Percentiles rank a stretch among this genome's conserved stretches.
These are phyloP conservation scores for Lordiphosa andalusiaca DNA, from an alignment of 2,888 invertebrate genomes.

Conservation along the genomic window DNA sequence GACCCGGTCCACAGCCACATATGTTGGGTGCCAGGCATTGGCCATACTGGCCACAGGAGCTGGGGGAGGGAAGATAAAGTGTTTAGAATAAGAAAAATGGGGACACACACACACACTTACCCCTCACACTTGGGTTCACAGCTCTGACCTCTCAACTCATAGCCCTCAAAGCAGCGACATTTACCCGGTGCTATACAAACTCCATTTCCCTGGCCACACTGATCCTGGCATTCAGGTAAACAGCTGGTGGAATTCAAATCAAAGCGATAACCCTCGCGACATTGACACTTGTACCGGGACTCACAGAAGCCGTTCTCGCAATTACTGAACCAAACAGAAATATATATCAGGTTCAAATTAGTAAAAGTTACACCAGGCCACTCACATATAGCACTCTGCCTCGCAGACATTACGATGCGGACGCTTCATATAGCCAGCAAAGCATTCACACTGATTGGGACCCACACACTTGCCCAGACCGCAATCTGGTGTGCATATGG, in stretches of 20 bases:
- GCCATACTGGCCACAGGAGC: constrained; percentile 75
- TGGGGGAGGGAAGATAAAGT: constrained; percentile 17
- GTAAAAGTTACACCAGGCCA: background rate
- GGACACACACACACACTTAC: constrained; percentile 43
- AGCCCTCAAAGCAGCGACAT: constrained; percentile 84
- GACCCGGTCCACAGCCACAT: constrained; percentile 76
- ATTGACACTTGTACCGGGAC: constrained; percentile 78
- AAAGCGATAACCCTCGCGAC: constrained; percentile 76
- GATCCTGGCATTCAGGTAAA: constrained; percentile 70
- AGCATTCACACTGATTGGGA: constrained; percentile 76
- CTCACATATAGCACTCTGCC: constrained; percentile 76
- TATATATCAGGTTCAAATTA: background rate
- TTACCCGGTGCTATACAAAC: constrained; percentile 83
- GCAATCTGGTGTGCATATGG: constrained; percentile 77
- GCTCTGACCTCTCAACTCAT: constrained; percentile 69
- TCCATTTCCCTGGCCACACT: constrained; percentile 81
- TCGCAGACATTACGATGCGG: constrained; percentile 74
- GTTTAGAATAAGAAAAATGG: too few species aligned
- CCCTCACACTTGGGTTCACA: constrained; percentile 78
- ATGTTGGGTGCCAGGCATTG: constrained; percentile 74
- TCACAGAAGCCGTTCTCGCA: constrained; percentile 82
- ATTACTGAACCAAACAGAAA: constrained; percentile 44
- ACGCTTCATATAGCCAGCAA: constrained; percentile 79
- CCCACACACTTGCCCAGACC: constrained; percentile 77
- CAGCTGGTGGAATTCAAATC: constrained; percentile 71